A percentile compares a stretch with the other conserved stretches of the same genome.
Conservation (phyloP, 2,888 invertebrate genomes). For the Zhengitettix transpicula region DNA sequence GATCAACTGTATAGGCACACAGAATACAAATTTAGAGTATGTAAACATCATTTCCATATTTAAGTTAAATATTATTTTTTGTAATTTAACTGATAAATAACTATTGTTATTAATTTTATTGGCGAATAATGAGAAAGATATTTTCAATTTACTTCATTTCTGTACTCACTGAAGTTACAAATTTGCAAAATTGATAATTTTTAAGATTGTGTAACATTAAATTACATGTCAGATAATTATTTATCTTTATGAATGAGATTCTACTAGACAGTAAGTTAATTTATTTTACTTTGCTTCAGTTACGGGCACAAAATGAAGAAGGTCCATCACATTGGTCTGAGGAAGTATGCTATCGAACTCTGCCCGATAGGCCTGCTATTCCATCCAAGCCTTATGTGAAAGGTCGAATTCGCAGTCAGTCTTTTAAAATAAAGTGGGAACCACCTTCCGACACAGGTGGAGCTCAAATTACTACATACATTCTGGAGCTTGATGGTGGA, state of each 20-base stretch:
- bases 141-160: background rate
- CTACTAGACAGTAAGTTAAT: background rate
- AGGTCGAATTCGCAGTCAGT: constrained; percentile 65
- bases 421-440: constrained; percentile 70
- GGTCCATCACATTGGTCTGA: constrained; percentile 71
- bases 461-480: constrained; percentile 46
- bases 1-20: constrained; percentile 53
- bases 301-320: constrained; percentile 67
- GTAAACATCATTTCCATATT: constrained; percentile 4
- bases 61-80: background rate
- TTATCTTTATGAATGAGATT: too few relatives aligned
- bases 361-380: constrained; percentile 59
- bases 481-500: constrained; percentile 54
- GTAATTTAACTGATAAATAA: background rate
- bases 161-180: too few relatives aligned
- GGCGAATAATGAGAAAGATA: background rate
- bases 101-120: too few relatives aligned
- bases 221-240: too few relatives aligned
- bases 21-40: constrained; percentile 55
- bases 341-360: constrained; percentile 58
- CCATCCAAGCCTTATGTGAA: constrained; percentile 64
- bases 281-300: constrained; percentile 25
- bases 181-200: too few relatives aligned
- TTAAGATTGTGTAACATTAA: too few relatives aligned
- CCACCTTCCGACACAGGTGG: constrained; percentile 62